These are phyloP conservation scores for Pachycephala philippinensis DNA, from an alignment of 2,113 vertebrate species.

Conservation along the genomic window DNA sequence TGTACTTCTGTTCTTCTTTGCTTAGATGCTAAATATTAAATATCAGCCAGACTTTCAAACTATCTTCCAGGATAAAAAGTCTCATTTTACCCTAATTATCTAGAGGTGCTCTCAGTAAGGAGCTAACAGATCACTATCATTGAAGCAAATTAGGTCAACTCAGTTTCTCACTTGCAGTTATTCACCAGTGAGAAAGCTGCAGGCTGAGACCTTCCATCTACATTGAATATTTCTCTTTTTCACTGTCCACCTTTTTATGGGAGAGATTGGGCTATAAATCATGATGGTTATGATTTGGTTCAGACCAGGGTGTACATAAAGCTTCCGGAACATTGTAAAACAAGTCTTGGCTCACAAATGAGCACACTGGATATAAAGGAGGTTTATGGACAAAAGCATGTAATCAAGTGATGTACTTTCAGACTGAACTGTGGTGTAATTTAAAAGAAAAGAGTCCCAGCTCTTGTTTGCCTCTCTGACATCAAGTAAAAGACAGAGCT, in stretches of 20 bases:
- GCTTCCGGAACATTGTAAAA: background rate
- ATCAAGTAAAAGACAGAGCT: background rate
- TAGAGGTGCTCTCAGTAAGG: background rate
- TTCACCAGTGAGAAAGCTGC: background rate
- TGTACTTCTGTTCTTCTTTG: background rate
- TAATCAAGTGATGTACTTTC: background rate
- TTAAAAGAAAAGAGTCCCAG: background rate
- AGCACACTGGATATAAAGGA: background rate
- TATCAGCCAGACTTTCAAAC: background rate
- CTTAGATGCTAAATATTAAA: background rate
- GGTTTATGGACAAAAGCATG: background rate
- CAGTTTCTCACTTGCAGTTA: background rate
- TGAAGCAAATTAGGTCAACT: background rate
- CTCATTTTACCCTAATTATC: background rate
- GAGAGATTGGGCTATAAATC: background rate
- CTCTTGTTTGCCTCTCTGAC: background rate
- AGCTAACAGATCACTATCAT: background rate
- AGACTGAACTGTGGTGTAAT: background rate
- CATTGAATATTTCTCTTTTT: background rate
- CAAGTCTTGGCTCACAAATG: background rate
- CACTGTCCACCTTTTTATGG: background rate
- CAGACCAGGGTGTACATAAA: background rate
- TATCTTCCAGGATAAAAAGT: background rate
- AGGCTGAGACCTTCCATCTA: background rate
- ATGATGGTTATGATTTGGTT: background rate